Percentiles rank a stretch among this genome's conserved stretches.
phyloP scores from a whole-genome alignment of 2,888 invertebrate genomes.

The Acanthosepion lycidas region DNA sequence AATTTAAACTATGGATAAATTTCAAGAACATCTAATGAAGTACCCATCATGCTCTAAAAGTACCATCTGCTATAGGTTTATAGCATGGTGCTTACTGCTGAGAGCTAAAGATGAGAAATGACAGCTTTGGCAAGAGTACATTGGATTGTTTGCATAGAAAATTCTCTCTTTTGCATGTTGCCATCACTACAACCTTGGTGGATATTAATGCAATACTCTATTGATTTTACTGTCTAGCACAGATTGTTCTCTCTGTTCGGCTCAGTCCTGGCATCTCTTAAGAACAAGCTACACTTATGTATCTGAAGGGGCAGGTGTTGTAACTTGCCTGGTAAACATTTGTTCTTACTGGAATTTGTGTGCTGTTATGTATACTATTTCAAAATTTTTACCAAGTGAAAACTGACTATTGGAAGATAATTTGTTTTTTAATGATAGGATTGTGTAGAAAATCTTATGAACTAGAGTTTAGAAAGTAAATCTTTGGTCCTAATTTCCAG shows the following conservation, averaged over 20 bases:
- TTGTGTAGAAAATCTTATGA: no score
- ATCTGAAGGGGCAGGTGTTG: neutral
- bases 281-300: neutral
- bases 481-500: no score
- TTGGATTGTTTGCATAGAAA: neutral
- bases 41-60: neutral
- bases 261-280: neutral
- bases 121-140: neutral
- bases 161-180: conserved; percentile 33
- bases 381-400: neutral
- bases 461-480: no score
- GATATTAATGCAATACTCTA: neutral
- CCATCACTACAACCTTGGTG: neutral
- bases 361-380: neutral
- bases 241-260: neutral
- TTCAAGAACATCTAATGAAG: neutral
- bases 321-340: neutral
- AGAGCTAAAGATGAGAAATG: neutral
- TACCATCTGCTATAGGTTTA: neutral
- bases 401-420: neutral
- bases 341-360: neutral
- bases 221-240: conserved; percentile 33
- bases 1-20: neutral
- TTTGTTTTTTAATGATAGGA: no score
- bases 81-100: neutral